phyloP scores from a whole-genome alignment of 2,888 invertebrate species.

The Tromatobia lineatoria region DNA sequence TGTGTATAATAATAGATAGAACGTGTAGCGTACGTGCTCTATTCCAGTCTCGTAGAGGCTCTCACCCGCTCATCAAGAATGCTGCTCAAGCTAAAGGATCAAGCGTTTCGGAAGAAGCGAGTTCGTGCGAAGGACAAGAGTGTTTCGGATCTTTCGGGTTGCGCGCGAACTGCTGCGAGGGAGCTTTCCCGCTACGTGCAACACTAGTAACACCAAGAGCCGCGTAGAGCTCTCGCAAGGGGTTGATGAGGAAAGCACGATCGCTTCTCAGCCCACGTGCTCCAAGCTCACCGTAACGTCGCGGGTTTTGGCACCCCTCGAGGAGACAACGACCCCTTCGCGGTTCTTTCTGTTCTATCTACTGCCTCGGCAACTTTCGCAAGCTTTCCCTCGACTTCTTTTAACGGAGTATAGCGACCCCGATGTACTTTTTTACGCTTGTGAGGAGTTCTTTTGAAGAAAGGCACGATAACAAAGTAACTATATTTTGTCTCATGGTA shows the following conservation, averaged over 20 bases:
- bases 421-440: background rate
- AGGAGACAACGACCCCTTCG: constrained; percentile 25
- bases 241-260: constrained; percentile 23
- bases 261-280: constrained; percentile 34
- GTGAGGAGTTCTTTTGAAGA: background rate
- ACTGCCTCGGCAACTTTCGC: background rate
- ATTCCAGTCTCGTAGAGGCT: constrained; percentile 60
- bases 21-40: constrained; percentile 29
- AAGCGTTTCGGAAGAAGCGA: constrained; percentile 54
- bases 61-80: constrained; percentile 60
- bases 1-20: constrained; percentile 25
- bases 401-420: background rate
- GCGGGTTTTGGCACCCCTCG: constrained; percentile 24
- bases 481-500: background rate
- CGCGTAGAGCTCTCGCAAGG: background rate
- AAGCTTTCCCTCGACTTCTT: background rate
- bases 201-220: background rate
- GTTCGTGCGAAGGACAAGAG: constrained; percentile 65
- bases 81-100: constrained; percentile 61
- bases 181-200: constrained; percentile 52
- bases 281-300: constrained; percentile 12
- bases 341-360: background rate
- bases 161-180: constrained; percentile 21
- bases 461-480: background rate
- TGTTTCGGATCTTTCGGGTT: constrained; percentile 49